phyloP scores from a whole-genome alignment of 1,140 invertebrate genomes.

The Macrotrachela quadricornifera region DNA sequence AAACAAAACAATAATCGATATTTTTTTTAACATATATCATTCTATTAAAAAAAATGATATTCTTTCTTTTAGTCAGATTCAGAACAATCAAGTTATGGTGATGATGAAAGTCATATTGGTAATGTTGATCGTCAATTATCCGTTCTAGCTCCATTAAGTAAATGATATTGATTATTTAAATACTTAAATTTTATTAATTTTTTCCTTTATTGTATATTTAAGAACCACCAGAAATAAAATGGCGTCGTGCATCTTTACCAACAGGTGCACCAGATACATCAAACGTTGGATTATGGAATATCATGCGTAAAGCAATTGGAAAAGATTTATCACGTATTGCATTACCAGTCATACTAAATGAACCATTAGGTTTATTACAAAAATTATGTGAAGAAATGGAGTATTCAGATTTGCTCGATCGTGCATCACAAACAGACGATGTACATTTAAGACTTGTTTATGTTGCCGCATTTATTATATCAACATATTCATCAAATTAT shows the following conservation, averaged over 20 bases:
- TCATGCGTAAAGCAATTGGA: slow-evolving; percentile 51
- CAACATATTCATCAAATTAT: slow-evolving; percentile 24
- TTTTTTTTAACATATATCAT: no score
- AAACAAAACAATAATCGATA: no score
- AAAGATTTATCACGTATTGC: slow-evolving; percentile 36
- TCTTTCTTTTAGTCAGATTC: no score
- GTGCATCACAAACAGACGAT: slow-evolving; percentile 20
- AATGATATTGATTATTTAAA: not conserved
- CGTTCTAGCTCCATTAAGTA: no score
- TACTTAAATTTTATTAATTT: not conserved
- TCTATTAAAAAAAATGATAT: no score
- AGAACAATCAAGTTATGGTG: no score
- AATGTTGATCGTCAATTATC: no score
- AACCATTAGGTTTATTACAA: slow-evolving; percentile 27
- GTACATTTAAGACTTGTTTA: slow-evolving; percentile 34
- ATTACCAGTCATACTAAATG: slow-evolving; percentile 30
- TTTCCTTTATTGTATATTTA: not conserved
- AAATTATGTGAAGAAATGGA: slow-evolving; percentile 29
- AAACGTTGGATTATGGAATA: slow-evolving; percentile 53
- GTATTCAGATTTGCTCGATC: slow-evolving; percentile 27
- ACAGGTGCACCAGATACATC: slow-evolving; percentile 46
- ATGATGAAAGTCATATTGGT: no score
- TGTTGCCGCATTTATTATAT: slow-evolving; percentile 37
- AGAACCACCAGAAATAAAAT: slow-evolving; percentile 26
- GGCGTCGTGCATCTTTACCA: slow-evolving; percentile 48